A percentile compares a stretch with the other conserved stretches of the same genome.
phyloP scores from a whole-genome alignment of 1,140 invertebrate species.

The Penaeus chinensis region DNA sequence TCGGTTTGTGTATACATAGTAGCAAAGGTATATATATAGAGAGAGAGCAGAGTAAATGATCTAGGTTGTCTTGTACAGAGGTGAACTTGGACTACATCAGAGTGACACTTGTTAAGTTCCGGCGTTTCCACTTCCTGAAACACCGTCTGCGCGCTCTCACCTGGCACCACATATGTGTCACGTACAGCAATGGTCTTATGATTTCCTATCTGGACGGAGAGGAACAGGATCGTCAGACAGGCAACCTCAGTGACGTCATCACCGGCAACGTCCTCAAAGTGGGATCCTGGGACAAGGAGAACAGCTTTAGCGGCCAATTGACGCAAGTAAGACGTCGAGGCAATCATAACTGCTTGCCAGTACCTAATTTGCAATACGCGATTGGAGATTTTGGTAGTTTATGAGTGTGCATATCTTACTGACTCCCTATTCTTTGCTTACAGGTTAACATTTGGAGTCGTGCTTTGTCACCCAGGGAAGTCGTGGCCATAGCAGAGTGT shows the following conservation, averaged over 20 bases:
- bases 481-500: conserved; percentile 42
- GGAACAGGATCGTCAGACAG: conserved; percentile 43
- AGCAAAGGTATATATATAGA: no score
- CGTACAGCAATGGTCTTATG: conserved; percentile 33
- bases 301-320: conserved; percentile 48
- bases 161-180: conserved; percentile 61
- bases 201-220: conserved; percentile 55
- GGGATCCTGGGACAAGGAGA: conserved; percentile 43
- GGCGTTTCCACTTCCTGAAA: conserved; percentile 56
- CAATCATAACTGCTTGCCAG: no score
- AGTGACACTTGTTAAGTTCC: conserved; percentile 52
- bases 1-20: no score
- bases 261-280: conserved; percentile 48
- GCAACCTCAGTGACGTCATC: conserved; percentile 26
- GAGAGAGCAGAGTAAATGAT: no score
- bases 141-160: conserved; percentile 48
- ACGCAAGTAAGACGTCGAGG: conserved; percentile 31
- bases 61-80: conserved; percentile 23
- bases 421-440: not conserved
- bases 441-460: conserved; percentile 62
- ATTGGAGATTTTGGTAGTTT: not conserved
- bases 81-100: conserved; percentile 58
- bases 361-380: not conserved
- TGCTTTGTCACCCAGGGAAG: conserved; percentile 34
- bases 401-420: not conserved